A percentile compares a stretch with the other conserved stretches of the same genome.
These are phyloP conservation scores for Tricholauxania praeusta DNA, from an alignment of 2,888 invertebrate species.

Conservation along the genomic window DNA sequence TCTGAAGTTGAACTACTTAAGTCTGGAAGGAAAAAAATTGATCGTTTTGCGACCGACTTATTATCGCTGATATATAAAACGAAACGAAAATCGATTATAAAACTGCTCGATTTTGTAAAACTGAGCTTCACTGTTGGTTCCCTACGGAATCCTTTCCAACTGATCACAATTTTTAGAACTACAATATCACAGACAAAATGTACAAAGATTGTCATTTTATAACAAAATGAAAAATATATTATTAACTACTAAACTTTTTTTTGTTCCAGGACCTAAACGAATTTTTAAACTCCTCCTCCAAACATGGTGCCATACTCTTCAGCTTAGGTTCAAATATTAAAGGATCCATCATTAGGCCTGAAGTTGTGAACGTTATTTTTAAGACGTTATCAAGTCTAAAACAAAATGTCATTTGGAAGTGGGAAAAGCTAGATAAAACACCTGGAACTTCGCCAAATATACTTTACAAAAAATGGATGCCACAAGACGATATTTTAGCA, in stretches of 20 bases:
- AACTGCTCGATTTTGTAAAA: no score
- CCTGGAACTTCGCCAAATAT: slow-evolving; percentile 67
- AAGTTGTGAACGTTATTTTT: slow-evolving; percentile 70
- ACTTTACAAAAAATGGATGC: slow-evolving; percentile 73
- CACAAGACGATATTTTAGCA: slow-evolving; percentile 76
- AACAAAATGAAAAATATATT: no score
- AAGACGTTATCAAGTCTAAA: slow-evolving; percentile 73
- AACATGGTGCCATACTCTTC: slow-evolving; percentile 68
- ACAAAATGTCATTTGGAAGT: slow-evolving; percentile 79
- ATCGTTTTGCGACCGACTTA: no score
- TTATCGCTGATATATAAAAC: no score
- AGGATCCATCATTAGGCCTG: slow-evolving; percentile 66
- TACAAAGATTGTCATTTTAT: no score
- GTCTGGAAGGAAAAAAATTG: no score
- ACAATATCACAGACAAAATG: no score
- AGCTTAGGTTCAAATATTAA: slow-evolving; percentile 68
- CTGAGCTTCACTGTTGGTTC: no score
- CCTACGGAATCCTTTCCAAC: no score
- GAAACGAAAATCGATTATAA: no score
- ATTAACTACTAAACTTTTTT: slow-evolving; percentile 40
- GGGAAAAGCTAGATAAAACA: slow-evolving; percentile 71
- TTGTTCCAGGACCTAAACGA: slow-evolving; percentile 59
- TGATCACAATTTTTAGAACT: no score
- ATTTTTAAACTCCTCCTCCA: slow-evolving; percentile 60
- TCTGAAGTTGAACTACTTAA: no score